These are phyloP conservation scores for Noctua pronuba DNA, from an alignment of 2,888 invertebrate genomes.

Conservation along the genomic window DNA sequence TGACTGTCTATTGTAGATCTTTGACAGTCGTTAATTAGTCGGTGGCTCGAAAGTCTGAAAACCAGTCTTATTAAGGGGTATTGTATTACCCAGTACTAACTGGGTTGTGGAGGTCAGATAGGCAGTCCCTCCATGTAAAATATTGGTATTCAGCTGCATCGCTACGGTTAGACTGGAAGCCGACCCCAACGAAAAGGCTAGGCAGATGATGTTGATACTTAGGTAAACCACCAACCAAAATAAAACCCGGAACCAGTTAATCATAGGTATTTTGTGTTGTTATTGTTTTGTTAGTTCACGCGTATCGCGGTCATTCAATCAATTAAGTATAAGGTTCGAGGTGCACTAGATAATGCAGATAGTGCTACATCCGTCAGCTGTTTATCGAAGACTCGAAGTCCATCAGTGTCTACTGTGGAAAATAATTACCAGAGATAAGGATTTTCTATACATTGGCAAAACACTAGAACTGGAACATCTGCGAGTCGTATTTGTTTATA, in stretches of 20 bases:
- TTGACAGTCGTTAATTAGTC: too few species aligned
- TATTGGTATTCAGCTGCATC: too few species aligned
- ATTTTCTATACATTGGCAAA: neutral
- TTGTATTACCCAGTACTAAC: too few species aligned
- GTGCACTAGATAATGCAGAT: conserved; percentile 49
- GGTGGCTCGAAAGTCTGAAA: too few species aligned
- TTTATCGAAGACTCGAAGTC: conserved; percentile 45
- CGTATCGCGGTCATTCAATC: conserved; percentile 33
- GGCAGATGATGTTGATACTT: neutral
- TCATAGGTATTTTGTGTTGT: neutral
- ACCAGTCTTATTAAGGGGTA: too few species aligned
- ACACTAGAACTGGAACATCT: neutral
- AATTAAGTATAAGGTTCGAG: conserved; percentile 42
- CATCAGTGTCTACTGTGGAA: conserved; percentile 9
- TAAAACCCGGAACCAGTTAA: neutral
- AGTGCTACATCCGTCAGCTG: conserved; percentile 53
- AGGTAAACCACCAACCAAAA: neutral
- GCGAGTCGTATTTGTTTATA: neutral
- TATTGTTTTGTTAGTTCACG: conserved; percentile 19
- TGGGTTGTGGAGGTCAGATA: too few species aligned
- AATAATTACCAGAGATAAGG: conserved; percentile 32
- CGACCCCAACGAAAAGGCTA: too few species aligned
- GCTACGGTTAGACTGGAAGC: too few species aligned
- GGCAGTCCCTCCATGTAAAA: too few species aligned
- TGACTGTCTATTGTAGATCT: too few species aligned